phyloP scores from a whole-genome alignment of 2,888 invertebrate species.

The Mesodorylaimus sp. region DNA sequence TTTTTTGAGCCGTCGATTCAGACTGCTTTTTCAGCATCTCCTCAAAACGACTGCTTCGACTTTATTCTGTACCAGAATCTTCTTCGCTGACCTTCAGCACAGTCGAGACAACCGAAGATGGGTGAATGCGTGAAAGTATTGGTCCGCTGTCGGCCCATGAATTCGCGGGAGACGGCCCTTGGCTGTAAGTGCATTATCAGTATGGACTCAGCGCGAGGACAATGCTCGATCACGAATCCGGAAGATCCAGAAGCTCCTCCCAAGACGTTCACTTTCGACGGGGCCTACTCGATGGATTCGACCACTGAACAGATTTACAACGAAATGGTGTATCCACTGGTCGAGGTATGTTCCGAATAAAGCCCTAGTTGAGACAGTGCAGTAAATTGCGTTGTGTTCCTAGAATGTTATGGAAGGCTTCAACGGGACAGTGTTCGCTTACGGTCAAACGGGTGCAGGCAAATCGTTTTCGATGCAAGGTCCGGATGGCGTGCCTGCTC shows the following conservation, averaged over 20 bases:
- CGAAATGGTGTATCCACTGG: conserved; percentile 60
- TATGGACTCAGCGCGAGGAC: conserved; percentile 44
- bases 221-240: conserved; percentile 44
- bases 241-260: conserved; percentile 43
- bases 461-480: conserved; percentile 81
- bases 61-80: no score
- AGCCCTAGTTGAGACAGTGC: neutral
- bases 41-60: no score
- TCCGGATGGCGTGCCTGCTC: conserved; percentile 34
- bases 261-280: conserved; percentile 62
- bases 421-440: conserved; percentile 78
- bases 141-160: conserved; percentile 68
- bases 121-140: conserved; percentile 57
- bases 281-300: conserved; percentile 54
- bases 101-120: no score
- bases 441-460: conserved; percentile 78
- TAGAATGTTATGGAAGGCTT: conserved; percentile 71
- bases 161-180: conserved; percentile 49
- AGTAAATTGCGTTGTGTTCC: conserved; percentile 23
- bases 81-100: no score
- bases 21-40: no score
- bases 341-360: conserved; percentile 44
- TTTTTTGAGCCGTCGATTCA: no score
- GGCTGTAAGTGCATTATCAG: conserved; percentile 43
- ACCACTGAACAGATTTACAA: conserved; percentile 69